phyloP scores from a whole-genome alignment of 2,888 invertebrate species.

The Tillus elongatus region DNA sequence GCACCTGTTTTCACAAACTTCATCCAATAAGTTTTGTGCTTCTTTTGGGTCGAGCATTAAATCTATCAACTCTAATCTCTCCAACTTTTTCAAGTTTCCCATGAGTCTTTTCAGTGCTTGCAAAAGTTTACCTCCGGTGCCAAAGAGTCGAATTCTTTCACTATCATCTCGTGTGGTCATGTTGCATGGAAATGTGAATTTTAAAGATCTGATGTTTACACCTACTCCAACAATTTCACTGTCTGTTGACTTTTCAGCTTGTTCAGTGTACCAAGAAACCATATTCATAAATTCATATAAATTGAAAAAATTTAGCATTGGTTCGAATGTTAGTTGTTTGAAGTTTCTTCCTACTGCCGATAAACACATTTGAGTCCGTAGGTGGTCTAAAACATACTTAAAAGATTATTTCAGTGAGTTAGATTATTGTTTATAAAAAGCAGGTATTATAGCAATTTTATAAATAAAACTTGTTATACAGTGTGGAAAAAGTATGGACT shows the following conservation, averaged over 20 bases:
- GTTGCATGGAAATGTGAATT: slow-evolving; percentile 68
- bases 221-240: slow-evolving; percentile 45
- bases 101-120: slow-evolving; percentile 59
- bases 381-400: slow-evolving; percentile 63
- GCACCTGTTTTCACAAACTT: slow-evolving; percentile 57
- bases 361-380: slow-evolving; percentile 61
- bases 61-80: slow-evolving; percentile 59
- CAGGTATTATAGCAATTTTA: too few relatives aligned
- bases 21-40: slow-evolving; percentile 62
- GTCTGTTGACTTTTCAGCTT: slow-evolving; percentile 33
- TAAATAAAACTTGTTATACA: too few relatives aligned
- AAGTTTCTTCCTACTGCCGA: slow-evolving; percentile 58
- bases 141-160: slow-evolving; percentile 57
- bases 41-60: slow-evolving; percentile 63
- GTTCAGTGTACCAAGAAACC: slow-evolving; percentile 64
- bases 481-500: too few relatives aligned
- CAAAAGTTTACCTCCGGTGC: slow-evolving; percentile 59
- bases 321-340: slow-evolving; percentile 58
- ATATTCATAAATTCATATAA: slow-evolving; percentile 77
- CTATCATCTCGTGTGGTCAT: slow-evolving; percentile 56
- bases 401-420: slow-evolving; percentile 25
- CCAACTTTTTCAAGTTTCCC: slow-evolving; percentile 54
- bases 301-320: slow-evolving; percentile 70
- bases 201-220: slow-evolving; percentile 48
- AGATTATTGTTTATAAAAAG: too few relatives aligned